phyloP scores from a whole-genome alignment of 1,140 invertebrate genomes.

The Drosophila cardini region DNA sequence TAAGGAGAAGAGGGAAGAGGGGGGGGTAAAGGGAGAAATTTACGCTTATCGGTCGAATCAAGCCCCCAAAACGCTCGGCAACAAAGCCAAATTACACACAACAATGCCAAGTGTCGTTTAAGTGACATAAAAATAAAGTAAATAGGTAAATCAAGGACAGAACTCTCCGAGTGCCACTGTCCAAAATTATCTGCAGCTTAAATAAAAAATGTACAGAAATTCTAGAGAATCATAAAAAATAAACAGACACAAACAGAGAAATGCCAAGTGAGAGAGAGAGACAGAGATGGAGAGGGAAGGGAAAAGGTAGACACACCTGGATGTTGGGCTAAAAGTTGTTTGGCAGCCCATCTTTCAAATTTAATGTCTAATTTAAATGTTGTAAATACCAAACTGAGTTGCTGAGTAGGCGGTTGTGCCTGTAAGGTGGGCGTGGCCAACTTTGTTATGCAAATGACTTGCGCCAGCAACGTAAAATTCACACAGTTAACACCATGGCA shows the following conservation, averaged over 20 bases:
- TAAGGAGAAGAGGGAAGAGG: too few relatives aligned
- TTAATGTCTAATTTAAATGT: slow-evolving; percentile 83
- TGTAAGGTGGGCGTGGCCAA: slow-evolving; percentile 46
- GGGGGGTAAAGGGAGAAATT: too few relatives aligned
- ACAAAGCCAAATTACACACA: slow-evolving; percentile 69
- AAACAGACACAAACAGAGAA: slow-evolving; percentile 26
- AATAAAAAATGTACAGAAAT: slow-evolving; percentile 58
- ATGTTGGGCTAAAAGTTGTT: slow-evolving; percentile 62
- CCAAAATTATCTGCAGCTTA: slow-evolving; percentile 74
- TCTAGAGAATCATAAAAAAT: slow-evolving; percentile 33
- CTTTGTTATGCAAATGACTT: slow-evolving; percentile 82
- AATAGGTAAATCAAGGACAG: slow-evolving; percentile 76
- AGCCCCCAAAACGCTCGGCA: slow-evolving; percentile 40
- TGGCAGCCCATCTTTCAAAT: slow-evolving; percentile 80
- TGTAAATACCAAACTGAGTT: slow-evolving; percentile 70
- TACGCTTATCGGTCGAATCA: slow-evolving; percentile 73
- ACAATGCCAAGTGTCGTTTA: slow-evolving; percentile 65
- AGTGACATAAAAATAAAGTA: slow-evolving; percentile 79
- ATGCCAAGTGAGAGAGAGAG: neutral
- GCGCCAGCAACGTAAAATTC: slow-evolving; percentile 61
- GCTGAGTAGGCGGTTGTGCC: neutral
- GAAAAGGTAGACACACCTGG: slow-evolving; percentile 54
- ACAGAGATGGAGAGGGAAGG: slow-evolving; percentile 11
- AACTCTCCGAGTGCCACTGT: slow-evolving; percentile 22
- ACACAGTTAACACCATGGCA: slow-evolving; percentile 74